Evolutionary conservation across 2,888 invertebrate genomes (phyloP).

Genomic region (Philhelius pedissequus): DNA sequence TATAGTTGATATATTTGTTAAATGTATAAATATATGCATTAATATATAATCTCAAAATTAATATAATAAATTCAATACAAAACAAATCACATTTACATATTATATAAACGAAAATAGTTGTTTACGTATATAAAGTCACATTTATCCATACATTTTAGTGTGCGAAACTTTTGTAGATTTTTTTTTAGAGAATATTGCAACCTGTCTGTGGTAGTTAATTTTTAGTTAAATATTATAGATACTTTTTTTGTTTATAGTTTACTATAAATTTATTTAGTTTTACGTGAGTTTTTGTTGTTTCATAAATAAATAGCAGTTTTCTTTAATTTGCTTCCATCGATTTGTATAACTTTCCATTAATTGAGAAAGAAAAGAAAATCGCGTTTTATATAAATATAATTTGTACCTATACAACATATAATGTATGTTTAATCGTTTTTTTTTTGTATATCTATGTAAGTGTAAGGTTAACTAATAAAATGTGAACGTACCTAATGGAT

Average conservation of each 20-base stretch:
- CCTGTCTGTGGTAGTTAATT: constrained; percentile 79
- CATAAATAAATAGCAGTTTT: constrained; percentile 15
- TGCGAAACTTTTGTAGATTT: constrained; percentile 62
- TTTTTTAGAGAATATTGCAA: constrained; percentile 74
- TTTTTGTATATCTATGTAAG: constrained; percentile 10
- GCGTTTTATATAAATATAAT: not conserved
- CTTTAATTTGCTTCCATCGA: constrained; percentile 18
- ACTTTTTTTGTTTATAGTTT: constrained; percentile 44
- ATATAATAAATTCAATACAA: constrained; percentile 23
- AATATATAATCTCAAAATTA: constrained; percentile 57
- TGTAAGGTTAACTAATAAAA: constrained; percentile 32
- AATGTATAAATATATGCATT: constrained; percentile 10
- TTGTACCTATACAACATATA: too few relatives aligned
- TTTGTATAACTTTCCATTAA: constrained; percentile 24
- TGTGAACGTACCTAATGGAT: constrained; percentile 47
- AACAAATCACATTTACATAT: not conserved
- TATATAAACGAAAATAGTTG: not conserved
- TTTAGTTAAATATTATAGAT: constrained; percentile 75
- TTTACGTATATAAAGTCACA: constrained; percentile 28
- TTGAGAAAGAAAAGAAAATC: constrained; percentile 2
- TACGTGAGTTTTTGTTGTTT: constrained; percentile 20
- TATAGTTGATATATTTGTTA: constrained; percentile 29
- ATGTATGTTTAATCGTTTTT: constrained; percentile 22
- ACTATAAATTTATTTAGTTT: constrained; percentile 55
- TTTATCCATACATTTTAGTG: constrained; percentile 62